phyloP scores from a whole-genome alignment of 2,113 vertebrate genomes.

The Acanthisitta chloris region DNA sequence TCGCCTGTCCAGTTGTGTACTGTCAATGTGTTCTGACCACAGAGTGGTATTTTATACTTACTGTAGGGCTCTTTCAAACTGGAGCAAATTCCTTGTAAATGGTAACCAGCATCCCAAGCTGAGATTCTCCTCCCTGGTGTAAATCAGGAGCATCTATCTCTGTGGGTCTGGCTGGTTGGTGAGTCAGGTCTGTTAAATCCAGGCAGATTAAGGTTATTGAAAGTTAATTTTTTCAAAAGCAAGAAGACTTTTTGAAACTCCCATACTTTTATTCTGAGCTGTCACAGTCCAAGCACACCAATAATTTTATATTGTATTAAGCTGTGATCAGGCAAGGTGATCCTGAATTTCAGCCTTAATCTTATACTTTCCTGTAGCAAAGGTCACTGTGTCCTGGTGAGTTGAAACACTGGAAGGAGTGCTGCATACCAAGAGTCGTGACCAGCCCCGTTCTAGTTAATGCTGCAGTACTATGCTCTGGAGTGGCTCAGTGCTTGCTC shows the following conservation, averaged over 20 bases:
- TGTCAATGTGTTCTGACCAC: neutral
- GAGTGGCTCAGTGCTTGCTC: neutral
- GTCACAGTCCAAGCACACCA: neutral
- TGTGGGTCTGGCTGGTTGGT: neutral
- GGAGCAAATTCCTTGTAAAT: neutral
- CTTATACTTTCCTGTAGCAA: neutral
- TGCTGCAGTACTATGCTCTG: neutral
- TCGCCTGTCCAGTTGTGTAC: neutral
- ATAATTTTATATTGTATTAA: neutral
- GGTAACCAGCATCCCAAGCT: neutral
- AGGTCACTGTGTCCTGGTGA: neutral
- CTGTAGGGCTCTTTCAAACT: neutral
- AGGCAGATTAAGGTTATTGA: neutral
- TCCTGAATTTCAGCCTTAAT: neutral
- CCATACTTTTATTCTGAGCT: neutral
- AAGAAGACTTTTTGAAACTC: neutral
- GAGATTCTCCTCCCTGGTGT: neutral
- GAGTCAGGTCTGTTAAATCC: neutral
- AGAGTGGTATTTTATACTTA: neutral
- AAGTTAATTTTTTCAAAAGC: neutral
- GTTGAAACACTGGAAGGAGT: neutral
- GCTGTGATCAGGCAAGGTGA: neutral
- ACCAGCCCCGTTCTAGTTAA: neutral
- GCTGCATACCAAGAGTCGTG: neutral
- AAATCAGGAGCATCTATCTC: neutral